Evolutionary conservation across 2,797 vertebrate species (phyloP), one percentile per base, ranked within the genome.

Genomic region (Gallinago solitaria): DNA sequence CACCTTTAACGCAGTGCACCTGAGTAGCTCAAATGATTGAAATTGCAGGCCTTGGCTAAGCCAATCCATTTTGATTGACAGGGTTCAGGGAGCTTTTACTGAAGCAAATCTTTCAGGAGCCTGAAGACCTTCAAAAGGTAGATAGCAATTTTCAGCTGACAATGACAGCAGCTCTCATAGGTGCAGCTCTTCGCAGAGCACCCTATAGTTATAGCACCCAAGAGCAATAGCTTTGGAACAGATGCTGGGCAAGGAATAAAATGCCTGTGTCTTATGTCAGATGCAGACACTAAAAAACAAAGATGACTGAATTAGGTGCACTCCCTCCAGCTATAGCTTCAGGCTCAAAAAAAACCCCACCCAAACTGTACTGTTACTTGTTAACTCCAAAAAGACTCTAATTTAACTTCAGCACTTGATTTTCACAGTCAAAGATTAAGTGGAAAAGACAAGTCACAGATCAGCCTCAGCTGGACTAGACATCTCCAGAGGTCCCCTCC

Each of bases 301-400:
- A 80, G 32, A 7, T 35, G 54, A 53, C 25, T 48, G 19, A 43
- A 59, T 35, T 21, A 70, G 27, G 15, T 67, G 14, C 17, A 41
- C 60, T 79, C 28, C 21, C 45, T 68, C 12, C 28, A 71, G 43
- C 12, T 54, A n/a, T 5, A 86, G 9, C 32, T 76, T 75, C 19
- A 21, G 37, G 45, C 24, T 7, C 9, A 11, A 0, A 5, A 33
- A 11, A 0, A 5, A 13, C 12, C 39, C 39, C 35, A n/a, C 39
- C 39, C 39, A 11, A 28, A 15, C 5, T 14, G 18, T 41, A 47
- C 32, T 60, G 9, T 47, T 69, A 54, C 28, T 73, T 27, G 27
- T 28, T 28, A 74, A 3, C 21, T 85, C 43, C 37, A 87, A 64
- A 69, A 6, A 41, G 25, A 33, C 63, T 61, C 80, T n/a, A 15